A percentile compares a stretch with the other conserved stretches of the same genome.
phyloP scores from a whole-genome alignment of 2,113 vertebrate species.

The Crotophaga sulcirostris region DNA sequence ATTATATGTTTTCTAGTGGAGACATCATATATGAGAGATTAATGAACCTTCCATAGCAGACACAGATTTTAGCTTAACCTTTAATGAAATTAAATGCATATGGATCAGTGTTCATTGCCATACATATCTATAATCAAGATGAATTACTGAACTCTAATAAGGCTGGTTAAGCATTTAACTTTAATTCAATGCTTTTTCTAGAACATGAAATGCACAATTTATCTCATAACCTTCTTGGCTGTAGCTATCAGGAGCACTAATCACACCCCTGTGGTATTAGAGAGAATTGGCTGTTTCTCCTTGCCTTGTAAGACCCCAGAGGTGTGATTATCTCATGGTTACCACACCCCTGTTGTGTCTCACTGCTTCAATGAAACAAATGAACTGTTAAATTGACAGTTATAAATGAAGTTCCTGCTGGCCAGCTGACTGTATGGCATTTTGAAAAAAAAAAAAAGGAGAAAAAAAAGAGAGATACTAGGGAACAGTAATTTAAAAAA shows the following conservation, averaged over 20 bases:
- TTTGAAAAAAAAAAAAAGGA: rapidly evolving
- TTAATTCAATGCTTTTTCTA: slow-evolving; percentile 31
- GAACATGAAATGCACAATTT: slow-evolving; percentile 48
- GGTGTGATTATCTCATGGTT: slow-evolving; percentile 71
- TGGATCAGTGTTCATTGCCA: not conserved
- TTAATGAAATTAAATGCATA: not conserved
- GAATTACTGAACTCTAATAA: slow-evolving; percentile 28
- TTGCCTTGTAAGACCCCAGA: slow-evolving; percentile 55
- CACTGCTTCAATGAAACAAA: slow-evolving; percentile 66
- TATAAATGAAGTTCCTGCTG: slow-evolving; percentile 64
- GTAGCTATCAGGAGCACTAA: slow-evolving; percentile 60
- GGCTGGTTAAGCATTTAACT: slow-evolving; percentile 45
- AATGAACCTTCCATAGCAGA: not conserved
- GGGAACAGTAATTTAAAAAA: not conserved
- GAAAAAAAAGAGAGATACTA: not conserved
- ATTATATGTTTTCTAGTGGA: not conserved
- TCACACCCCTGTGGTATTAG: slow-evolving; percentile 65
- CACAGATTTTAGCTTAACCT: not conserved
- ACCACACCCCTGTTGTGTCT: slow-evolving; percentile 68
- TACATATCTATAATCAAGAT: slow-evolving; percentile 3
- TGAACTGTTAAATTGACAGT: slow-evolving; percentile 71
- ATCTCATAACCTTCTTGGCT: slow-evolving; percentile 51
- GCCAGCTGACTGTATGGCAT: slow-evolving; percentile 33
- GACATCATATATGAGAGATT: not conserved
- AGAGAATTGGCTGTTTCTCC: slow-evolving; percentile 65